Evolutionary conservation across 1,140 invertebrate genomes (phyloP).

Genomic region (Scaptodrosophila lebanonensis): DNA sequence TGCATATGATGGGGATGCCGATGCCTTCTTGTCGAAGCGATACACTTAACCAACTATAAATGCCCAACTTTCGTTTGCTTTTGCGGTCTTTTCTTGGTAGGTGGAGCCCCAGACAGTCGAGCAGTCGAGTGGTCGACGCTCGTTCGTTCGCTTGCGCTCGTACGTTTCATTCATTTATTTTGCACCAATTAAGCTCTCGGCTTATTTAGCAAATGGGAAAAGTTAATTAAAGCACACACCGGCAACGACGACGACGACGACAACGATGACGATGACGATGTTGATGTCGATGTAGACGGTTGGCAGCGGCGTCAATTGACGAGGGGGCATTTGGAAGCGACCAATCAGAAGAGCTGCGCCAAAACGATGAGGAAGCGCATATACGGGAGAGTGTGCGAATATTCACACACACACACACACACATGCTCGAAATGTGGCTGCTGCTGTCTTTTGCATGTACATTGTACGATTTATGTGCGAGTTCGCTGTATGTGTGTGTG

Average conservation of each 20-base stretch:
- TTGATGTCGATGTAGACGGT: slow-evolving; percentile 12
- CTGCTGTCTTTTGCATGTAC: slow-evolving; percentile 4
- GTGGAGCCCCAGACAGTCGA: slow-evolving; percentile 16
- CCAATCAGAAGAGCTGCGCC: slow-evolving; percentile 55
- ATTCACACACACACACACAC: slow-evolving; percentile 24
- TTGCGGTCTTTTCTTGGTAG: neutral
- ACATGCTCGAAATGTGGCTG: slow-evolving; percentile 7
- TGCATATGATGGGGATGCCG: no score
- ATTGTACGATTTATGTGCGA: slow-evolving; percentile 38
- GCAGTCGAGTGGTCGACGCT: neutral
- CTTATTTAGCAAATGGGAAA: slow-evolving; percentile 33
- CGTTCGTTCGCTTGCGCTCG: neutral
- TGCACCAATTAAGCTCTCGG: slow-evolving; percentile 52
- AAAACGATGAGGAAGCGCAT: slow-evolving; percentile 40
- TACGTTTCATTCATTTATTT: neutral
- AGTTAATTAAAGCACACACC: slow-evolving; percentile 53
- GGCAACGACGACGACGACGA: neutral
- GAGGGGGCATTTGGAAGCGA: slow-evolving; percentile 35
- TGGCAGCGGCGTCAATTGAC: slow-evolving; percentile 40
- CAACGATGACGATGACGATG: slow-evolving; percentile 1
- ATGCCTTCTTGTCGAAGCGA: no score
- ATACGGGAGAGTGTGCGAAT: slow-evolving; percentile 48
- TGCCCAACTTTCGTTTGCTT: no score
- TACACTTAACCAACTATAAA: no score
- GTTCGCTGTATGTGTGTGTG: slow-evolving; percentile 21